Percentiles rank a stretch among this genome's conserved stretches.
These are phyloP conservation scores for Rapana venosa DNA, from an alignment of 2,888 invertebrate genomes.

Conservation along the genomic window DNA sequence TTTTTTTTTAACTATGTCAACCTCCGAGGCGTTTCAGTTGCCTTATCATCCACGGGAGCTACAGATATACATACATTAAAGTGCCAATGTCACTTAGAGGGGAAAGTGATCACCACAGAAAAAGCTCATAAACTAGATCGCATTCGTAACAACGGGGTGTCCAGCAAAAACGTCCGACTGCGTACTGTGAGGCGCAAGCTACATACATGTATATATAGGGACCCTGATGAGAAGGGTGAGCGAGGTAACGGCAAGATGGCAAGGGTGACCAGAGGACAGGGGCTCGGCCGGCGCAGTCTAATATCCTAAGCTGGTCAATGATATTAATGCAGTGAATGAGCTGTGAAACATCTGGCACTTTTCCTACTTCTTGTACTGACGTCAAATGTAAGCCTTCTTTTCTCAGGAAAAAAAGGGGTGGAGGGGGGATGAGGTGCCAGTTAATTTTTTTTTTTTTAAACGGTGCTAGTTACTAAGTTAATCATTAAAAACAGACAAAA, in stretches of 20 bases:
- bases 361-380: not conserved
- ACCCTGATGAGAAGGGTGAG: not conserved
- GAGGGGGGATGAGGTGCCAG: not conserved
- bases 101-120: not conserved
- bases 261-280: not conserved
- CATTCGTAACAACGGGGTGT: not conserved
- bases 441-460: no score
- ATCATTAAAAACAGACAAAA: no score
- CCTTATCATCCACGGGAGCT: not conserved
- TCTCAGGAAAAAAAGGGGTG: not conserved
- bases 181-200: not conserved
- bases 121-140: not conserved
- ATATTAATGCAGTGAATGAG: not conserved
- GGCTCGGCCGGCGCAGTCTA: not conserved
- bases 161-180: not conserved
- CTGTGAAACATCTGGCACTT: slow-evolving; percentile 16
- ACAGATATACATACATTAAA: not conserved
- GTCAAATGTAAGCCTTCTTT: not conserved
- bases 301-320: slow-evolving; percentile 13
- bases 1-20: not conserved
- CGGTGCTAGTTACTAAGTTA: no score
- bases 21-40: not conserved
- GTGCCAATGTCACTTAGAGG: slow-evolving; percentile 17
- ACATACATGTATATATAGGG: slow-evolving; percentile 15
- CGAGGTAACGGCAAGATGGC: not conserved